A percentile compares a stretch with the other conserved stretches of the same genome.
Evolutionary conservation across 2,888 invertebrate genomes (phyloP).

Genomic region (Eremobia ochroleuca): DNA sequence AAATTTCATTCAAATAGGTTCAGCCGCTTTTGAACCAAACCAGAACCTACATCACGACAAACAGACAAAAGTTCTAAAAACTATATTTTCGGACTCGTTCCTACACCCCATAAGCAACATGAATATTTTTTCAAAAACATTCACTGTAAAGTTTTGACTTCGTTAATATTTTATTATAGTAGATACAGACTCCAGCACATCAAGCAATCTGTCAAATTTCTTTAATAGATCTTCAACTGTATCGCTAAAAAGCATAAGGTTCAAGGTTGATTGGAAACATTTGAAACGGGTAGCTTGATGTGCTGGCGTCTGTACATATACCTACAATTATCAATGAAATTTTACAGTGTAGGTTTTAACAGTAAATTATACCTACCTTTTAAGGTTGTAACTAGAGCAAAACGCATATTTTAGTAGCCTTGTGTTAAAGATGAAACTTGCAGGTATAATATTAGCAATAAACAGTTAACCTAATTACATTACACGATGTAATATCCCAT

Average conservation of each 20-base stretch:
- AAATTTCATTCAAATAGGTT: not conserved
- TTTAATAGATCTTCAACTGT: no score
- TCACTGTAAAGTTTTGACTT: not conserved
- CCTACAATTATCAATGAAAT: not conserved
- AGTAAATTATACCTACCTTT: constrained; percentile 5
- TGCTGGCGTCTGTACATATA: no score
- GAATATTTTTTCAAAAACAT: not conserved
- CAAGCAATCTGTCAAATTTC: no score
- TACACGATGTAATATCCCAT: constrained; percentile 46
- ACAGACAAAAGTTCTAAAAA: not conserved
- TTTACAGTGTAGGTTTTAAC: not conserved
- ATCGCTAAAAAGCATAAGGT: no score
- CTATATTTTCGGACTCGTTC: not conserved
- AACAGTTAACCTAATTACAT: constrained; percentile 65
- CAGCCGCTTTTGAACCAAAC: not conserved
- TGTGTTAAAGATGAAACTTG: constrained; percentile 42
- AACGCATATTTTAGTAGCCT: constrained; percentile 23
- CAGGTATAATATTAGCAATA: constrained; percentile 46
- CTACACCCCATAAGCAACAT: not conserved
- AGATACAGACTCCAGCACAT: no score
- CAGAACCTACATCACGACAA: not conserved
- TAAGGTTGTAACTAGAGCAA: constrained; percentile 38
- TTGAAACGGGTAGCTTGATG: no score
- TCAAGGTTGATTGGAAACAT: no score
- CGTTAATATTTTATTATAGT: not conserved